These are phyloP conservation scores for Planococcus citri DNA, from an alignment of 1,140 invertebrate species.

Conservation along the genomic window DNA sequence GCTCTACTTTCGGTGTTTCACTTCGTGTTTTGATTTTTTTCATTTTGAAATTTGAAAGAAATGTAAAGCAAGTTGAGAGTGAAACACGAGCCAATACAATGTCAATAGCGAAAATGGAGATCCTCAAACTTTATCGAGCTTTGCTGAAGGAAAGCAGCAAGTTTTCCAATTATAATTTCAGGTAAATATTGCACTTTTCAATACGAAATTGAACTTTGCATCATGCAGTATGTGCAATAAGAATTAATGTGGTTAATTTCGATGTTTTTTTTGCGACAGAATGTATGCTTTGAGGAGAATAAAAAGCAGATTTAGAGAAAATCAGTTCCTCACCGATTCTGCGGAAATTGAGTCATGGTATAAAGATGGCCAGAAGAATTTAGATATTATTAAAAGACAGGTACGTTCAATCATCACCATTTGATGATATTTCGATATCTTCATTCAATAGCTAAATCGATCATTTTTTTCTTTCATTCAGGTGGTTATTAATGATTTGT, in stretches of 20 bases:
- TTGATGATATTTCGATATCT: neutral
- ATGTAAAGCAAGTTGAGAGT: no score
- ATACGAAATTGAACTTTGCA: neutral
- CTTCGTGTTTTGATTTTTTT: no score
- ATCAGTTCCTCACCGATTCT: neutral
- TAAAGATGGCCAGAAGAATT: neutral
- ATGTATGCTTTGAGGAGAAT: constrained; percentile 22
- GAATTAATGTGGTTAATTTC: neutral
- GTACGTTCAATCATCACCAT: constrained; percentile 11
- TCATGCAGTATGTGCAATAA: no score
- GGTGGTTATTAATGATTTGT: constrained; percentile 21
- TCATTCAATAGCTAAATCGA: neutral
- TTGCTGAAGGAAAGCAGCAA: constrained; percentile 22
- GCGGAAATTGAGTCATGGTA: constrained; percentile 12
- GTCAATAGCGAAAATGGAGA: neutral
- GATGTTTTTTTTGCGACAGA: no score
- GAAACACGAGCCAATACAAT: neutral
- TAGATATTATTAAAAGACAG: constrained; percentile 24
- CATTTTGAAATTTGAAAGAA: no score
- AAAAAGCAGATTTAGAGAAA: constrained; percentile 19
- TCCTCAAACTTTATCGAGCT: constrained; percentile 19
- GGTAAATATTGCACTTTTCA: constrained; percentile 11
- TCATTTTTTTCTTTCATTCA: constrained; percentile 1
- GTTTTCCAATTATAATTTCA: constrained; percentile 23
- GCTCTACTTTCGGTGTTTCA: no score